Conservation (phyloP, 2,113 vertebrate species). For the Peromyscus leucopus region DNA sequence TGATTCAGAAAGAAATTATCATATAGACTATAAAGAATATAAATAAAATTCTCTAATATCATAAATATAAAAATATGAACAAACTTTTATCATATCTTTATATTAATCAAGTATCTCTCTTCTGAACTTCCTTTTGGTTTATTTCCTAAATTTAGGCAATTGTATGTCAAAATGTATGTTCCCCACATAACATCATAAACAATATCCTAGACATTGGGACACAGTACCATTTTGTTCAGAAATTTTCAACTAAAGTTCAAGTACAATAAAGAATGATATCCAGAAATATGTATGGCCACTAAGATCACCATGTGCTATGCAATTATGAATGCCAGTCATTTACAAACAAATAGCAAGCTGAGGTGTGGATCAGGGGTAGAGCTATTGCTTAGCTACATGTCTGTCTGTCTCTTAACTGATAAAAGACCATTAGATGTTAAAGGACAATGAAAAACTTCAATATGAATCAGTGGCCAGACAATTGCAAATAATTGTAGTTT, state of each 20-base stretch:
- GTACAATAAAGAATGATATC: neutral
- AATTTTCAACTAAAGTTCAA: neutral
- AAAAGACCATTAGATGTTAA: neutral
- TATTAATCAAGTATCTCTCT: neutral
- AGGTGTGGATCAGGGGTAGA: neutral
- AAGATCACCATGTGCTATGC: neutral
- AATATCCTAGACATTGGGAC: neutral
- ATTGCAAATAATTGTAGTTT: constrained; percentile 20
- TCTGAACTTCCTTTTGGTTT: neutral
- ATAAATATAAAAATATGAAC: neutral
- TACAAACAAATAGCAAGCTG: neutral
- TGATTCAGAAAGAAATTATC: neutral
- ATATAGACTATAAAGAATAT: neutral
- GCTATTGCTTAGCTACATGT: neutral
- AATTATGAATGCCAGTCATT: neutral
- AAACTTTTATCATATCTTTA: neutral
- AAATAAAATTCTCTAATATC: neutral
- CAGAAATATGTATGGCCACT: neutral
- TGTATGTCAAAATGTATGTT: neutral
- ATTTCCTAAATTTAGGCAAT: neutral
- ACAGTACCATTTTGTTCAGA: neutral
- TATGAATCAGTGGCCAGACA: neutral
- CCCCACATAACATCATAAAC: neutral
- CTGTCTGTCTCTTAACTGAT: neutral
- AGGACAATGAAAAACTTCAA: neutral